These are phyloP conservation scores for Dryobotodes eremita DNA, from an alignment of 2,888 invertebrate species.

Conservation along the genomic window DNA sequence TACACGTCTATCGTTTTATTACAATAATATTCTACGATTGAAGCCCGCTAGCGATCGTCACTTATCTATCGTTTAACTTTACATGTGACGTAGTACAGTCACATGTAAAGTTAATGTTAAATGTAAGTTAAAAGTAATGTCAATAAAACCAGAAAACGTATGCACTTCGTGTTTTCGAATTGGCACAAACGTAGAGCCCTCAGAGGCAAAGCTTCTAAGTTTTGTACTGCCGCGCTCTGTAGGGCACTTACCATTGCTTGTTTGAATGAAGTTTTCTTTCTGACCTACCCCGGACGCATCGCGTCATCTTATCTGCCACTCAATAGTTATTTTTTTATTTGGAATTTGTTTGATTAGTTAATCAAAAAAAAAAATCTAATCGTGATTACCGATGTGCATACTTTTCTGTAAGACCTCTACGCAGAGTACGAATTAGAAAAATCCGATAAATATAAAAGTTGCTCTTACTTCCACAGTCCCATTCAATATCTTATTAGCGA, in stretches of 20 bases:
- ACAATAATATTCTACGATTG: background rate
- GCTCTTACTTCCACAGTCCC: conserved; percentile 80
- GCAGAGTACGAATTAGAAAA: background rate
- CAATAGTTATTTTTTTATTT: background rate
- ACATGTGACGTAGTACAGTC: background rate
- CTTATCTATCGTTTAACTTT: background rate
- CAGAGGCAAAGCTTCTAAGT: background rate
- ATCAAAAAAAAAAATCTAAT: background rate
- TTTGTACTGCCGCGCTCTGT: background rate
- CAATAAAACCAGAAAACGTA: background rate
- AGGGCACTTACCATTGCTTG: background rate
- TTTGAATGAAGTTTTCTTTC: background rate
- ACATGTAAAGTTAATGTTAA: too few species aligned
- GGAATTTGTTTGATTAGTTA: background rate
- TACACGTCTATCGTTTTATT: background rate
- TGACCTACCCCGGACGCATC: background rate
- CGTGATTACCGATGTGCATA: background rate
- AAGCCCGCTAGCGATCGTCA: background rate
- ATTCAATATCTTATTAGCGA: conserved; percentile 83
- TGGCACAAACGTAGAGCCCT: background rate
- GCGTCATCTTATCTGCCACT: too few species aligned
- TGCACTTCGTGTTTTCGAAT: too few species aligned
- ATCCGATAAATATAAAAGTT: background rate
- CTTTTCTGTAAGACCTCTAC: background rate
- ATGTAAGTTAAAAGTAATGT: background rate